Conservation (phyloP, 2,888 invertebrate species). For the Zygothrica quintamaculata region DNA sequence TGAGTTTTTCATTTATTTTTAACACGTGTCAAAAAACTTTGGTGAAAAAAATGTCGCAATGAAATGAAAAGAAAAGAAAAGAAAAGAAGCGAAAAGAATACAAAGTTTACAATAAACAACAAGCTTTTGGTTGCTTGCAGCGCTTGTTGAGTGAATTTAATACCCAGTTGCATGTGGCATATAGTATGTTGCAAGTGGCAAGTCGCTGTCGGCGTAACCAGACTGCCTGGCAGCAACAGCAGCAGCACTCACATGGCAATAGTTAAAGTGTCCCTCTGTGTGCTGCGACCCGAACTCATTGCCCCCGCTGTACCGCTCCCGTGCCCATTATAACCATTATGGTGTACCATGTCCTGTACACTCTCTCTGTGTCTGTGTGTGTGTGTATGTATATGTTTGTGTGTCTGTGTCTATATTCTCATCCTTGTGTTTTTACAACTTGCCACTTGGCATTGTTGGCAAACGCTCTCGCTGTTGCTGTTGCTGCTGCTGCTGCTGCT, state of each 20-base stretch:
- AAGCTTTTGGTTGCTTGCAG: constrained; percentile 31
- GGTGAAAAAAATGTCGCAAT: constrained; percentile 45
- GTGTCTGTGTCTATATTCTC: constrained; percentile 2
- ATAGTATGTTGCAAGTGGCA: too few relatives aligned
- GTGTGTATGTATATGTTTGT: too few relatives aligned
- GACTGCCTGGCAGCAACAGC: constrained; percentile 37
- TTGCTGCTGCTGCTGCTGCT: too few relatives aligned
- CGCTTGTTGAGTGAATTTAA: constrained; percentile 66
- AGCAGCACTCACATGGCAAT: constrained; percentile 38
- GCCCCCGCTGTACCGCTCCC: background rate
- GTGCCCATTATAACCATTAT: too few relatives aligned
- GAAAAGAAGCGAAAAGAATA: too few relatives aligned
- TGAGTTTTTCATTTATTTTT: constrained; percentile 59
- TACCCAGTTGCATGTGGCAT: constrained; percentile 34
- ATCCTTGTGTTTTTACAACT: constrained; percentile 22
- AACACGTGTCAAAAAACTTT: constrained; percentile 70
- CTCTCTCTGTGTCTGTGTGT: too few relatives aligned
- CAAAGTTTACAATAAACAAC: constrained; percentile 37
- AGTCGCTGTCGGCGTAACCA: constrained; percentile 21
- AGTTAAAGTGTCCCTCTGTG: constrained; percentile 48
- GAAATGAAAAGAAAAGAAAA: constrained; percentile 1
- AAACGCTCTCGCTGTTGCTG: background rate
- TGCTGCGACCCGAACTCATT: constrained; percentile 36
- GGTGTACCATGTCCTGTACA: constrained; percentile 2
- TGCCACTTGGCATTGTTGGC: constrained; percentile 68